Conservation (phyloP, 2,797 vertebrate genomes). For the Cynopterus sphinx region DNA sequence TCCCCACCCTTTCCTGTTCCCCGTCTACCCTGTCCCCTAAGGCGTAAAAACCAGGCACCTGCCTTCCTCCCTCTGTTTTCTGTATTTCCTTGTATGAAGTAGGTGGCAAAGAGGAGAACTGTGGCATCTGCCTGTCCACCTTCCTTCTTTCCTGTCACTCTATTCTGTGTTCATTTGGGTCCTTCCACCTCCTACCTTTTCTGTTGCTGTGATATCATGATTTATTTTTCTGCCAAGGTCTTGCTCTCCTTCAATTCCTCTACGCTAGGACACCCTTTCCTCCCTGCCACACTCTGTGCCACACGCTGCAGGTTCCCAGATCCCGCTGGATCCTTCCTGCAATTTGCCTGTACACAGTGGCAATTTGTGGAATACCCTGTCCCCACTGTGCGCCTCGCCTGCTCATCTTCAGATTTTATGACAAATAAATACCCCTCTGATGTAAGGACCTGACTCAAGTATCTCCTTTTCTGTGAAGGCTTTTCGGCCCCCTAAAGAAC, state of each 20-base stretch:
- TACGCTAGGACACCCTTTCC: background rate
- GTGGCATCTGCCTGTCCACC: accelerated
- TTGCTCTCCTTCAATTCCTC: background rate
- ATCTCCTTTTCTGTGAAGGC: background rate
- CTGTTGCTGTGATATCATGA: background rate
- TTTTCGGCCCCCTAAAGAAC: background rate
- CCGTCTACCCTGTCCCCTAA: background rate
- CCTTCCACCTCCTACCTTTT: background rate
- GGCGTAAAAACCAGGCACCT: accelerated
- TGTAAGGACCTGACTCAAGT: background rate
- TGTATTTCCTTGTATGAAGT: background rate
- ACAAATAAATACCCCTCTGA: too few relatives aligned
- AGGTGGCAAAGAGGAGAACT: too few relatives aligned
- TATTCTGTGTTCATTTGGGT: background rate
- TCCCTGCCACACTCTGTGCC: too few relatives aligned
- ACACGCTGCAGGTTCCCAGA: accelerated
- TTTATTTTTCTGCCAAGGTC: background rate
- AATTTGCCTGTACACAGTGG: background rate
- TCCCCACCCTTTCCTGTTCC: accelerated
- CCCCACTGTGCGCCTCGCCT: background rate
- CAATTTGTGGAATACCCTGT: background rate
- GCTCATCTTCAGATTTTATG: background rate
- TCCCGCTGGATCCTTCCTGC: accelerated
- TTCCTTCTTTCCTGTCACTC: background rate
- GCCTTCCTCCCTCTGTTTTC: background rate